A percentile compares a stretch with the other conserved stretches of the same genome.
Evolutionary conservation across 2,797 vertebrate genomes (phyloP).

Genomic region (Poecile montanus): DNA sequence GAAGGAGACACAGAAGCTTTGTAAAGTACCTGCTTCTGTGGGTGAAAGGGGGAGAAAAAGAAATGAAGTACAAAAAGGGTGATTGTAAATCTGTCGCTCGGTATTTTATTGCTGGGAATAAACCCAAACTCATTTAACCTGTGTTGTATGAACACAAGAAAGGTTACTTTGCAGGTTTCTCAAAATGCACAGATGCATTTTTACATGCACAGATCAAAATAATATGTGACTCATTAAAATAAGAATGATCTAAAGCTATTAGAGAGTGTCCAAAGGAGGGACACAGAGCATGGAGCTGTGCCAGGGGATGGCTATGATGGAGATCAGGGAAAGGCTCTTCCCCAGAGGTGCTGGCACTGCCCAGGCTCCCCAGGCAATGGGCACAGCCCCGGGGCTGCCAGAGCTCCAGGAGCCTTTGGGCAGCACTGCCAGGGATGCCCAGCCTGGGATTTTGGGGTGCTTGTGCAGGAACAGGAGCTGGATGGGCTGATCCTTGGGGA

Average conservation of each 20-base stretch:
- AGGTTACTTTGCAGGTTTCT: neutral
- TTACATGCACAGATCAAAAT: neutral
- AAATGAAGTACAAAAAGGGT: neutral
- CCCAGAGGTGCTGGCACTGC: neutral
- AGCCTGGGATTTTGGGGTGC: neutral
- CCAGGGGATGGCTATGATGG: fast-evolving
- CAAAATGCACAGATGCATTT: neutral
- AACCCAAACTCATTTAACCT: neutral
- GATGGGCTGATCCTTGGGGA: fast-evolving
- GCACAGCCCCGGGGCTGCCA: neutral
- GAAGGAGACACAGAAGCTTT: neutral
- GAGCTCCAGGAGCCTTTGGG: neutral
- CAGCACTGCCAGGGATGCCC: fast-evolving
- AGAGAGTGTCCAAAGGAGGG: neutral
- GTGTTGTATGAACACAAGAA: fast-evolving
- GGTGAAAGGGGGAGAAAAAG: neutral
- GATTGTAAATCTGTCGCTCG: neutral
- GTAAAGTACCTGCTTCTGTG: neutral
- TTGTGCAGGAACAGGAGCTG: neutral
- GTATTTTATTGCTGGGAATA: neutral
- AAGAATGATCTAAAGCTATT: neutral
- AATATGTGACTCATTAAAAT: neutral
- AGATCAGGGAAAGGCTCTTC: neutral
- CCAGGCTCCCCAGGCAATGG: neutral
- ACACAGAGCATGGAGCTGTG: neutral